Conservation (phyloP, 2,888 invertebrate species). For the Drosophila setosimentum region DNA sequence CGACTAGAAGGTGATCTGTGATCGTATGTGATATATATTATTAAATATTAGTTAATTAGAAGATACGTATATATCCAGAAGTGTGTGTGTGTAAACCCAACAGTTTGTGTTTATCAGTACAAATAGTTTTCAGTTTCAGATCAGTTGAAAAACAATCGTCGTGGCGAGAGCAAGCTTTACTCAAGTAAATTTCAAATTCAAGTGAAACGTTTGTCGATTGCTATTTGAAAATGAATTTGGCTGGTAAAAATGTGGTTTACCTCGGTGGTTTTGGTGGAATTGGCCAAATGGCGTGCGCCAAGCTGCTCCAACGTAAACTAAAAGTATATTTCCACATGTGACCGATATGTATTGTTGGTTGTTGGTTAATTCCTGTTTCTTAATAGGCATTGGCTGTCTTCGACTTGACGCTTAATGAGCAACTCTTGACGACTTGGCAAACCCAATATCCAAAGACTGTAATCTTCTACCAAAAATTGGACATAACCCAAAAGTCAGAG, state of each 20-base stretch:
- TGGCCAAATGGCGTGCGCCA: slow-evolving; percentile 70
- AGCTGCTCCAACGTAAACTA: slow-evolving; percentile 59
- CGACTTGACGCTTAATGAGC: slow-evolving; percentile 70
- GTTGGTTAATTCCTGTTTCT: not conserved
- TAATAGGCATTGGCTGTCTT: slow-evolving; percentile 73
- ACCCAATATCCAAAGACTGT: slow-evolving; percentile 42
- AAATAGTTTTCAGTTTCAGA: too few relatives aligned
- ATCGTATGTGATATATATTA: too few relatives aligned
- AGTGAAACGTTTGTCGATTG: not conserved
- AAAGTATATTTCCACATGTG: slow-evolving; percentile 47
- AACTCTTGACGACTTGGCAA: slow-evolving; percentile 57
- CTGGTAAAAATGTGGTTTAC: slow-evolving; percentile 80
- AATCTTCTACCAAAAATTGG: slow-evolving; percentile 72
- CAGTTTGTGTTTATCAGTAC: too few relatives aligned
- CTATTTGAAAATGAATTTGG: slow-evolving; percentile 69
- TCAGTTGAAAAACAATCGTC: slow-evolving; percentile 46
- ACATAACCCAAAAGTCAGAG: slow-evolving; percentile 73
- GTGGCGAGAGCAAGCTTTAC: slow-evolving; percentile 21
- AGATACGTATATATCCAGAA: too few relatives aligned
- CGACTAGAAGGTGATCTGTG: too few relatives aligned
- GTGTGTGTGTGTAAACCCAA: too few relatives aligned
- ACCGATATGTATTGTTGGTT: not conserved
- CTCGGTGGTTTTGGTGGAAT: slow-evolving; percentile 83
- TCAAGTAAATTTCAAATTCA: not conserved
- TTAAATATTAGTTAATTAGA: too few relatives aligned